Percentiles rank a stretch among this genome's conserved stretches.
Evolutionary conservation across 2,113 vertebrate genomes (phyloP).

Genomic region (human): GRCh38 chr5:141944001-141944500

Average conservation of each 20-base stretch:
- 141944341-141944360: background rate
- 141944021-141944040: background rate
- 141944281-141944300: background rate
- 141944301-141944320: background rate
- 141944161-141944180: slow-evolving; percentile 7
- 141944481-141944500: background rate
- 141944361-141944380: background rate
- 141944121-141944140: slow-evolving; percentile 41
- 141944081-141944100: slow-evolving; percentile 65
- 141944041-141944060: background rate
- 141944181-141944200: slow-evolving; percentile 32
- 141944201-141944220: background rate
- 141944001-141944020: background rate
- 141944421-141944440: background rate
- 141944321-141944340: background rate
- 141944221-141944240: background rate
- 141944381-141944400: background rate
- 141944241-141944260: background rate
- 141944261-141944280: background rate
- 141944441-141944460: background rate
- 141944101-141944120: slow-evolving; percentile 14
- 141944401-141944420: background rate
- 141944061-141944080: background rate
- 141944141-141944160: background rate
- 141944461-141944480: background rate